Evolutionary conservation across 2,113 vertebrate genomes (phyloP).

Genomic region (Peromyscus polionotus): DNA sequence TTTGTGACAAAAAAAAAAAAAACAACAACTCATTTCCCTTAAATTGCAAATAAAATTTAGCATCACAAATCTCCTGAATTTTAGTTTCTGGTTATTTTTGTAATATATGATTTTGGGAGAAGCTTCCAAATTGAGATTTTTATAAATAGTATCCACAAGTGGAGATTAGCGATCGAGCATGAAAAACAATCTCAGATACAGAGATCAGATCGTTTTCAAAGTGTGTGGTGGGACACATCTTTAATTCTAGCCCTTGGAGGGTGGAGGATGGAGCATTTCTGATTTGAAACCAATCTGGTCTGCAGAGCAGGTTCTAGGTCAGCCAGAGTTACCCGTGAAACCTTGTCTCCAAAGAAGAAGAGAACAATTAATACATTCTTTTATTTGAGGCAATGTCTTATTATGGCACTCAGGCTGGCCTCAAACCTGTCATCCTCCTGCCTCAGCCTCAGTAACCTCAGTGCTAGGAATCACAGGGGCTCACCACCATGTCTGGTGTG

Average conservation of each 20-base stretch:
- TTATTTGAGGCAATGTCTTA: background rate
- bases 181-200: background rate
- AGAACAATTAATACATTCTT: background rate
- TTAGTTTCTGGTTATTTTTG: background rate
- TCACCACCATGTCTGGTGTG: background rate
- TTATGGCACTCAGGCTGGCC: background rate
- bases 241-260: background rate
- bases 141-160: background rate
- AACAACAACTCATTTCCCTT: background rate
- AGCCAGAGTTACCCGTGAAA: background rate
- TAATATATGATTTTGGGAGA: background rate
- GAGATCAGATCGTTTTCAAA: background rate
- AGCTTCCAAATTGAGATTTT: conserved; percentile 14
- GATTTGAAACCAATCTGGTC: background rate
- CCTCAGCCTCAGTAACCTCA: background rate
- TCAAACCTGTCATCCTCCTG: background rate
- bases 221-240: background rate
- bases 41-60: conserved; percentile 33
- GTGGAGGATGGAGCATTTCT: background rate
- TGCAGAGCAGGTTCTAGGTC: background rate
- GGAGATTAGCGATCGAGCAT: background rate
- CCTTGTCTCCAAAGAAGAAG: background rate
- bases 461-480: background rate
- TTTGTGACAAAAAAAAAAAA: background rate
- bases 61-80: conserved; percentile 11